Base-by-base conservation (phyloP, 2,888 invertebrate species). In the Clitarchus hookeri region DNA sequence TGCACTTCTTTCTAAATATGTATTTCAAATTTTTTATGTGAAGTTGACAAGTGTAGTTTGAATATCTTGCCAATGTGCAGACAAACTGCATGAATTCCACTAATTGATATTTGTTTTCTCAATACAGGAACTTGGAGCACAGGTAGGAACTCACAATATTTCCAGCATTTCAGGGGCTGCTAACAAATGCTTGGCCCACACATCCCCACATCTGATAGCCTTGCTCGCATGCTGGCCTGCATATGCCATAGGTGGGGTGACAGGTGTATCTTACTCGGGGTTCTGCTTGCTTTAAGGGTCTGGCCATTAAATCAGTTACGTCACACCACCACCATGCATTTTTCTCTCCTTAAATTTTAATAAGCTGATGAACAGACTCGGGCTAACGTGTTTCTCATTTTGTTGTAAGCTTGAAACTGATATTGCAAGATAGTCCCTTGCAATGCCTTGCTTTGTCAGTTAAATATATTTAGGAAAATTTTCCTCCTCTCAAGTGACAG, bases 71-170 rank as follows among this genome's bases (percentile, higher is more conserved):
- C 9, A 48, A 0, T 11, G 16, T 26, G 82, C 44, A 82, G 25
- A 26, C n/a, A 84, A 44, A 27, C 6, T 44, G 85, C 85, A 44
- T 78, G 84, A 36, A 25, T 23, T 19, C 2, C 65, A 85, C 86
- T 87, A 86, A 86, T 86, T 13, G 26, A 82, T 85, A 48, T 85
- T 87, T 79, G 84, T 87, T 87, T 86, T 87, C 77, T 85, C 84
- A 84, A 83, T 48, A 85, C 87, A 87, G 87, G 87, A 87, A 85
- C 85, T 84, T 84, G 87, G 86, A 77, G 86, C 65, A 44, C 86
- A 87, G 87, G 87, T 87, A 87, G 83, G 85, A 77, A 83, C 26
- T 65, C 65, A 23, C 65, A 23, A 9, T n/a, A 19, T 65, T 65
- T 65, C 3, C 19, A 19, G 65, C 65, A 65, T 65, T 65, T 65